Percentiles rank a stretch among this genome's conserved stretches.
These are phyloP conservation scores for Ashinkailepas kermadecensis DNA, from an alignment of 2,888 invertebrate genomes.

Conservation along the genomic window DNA sequence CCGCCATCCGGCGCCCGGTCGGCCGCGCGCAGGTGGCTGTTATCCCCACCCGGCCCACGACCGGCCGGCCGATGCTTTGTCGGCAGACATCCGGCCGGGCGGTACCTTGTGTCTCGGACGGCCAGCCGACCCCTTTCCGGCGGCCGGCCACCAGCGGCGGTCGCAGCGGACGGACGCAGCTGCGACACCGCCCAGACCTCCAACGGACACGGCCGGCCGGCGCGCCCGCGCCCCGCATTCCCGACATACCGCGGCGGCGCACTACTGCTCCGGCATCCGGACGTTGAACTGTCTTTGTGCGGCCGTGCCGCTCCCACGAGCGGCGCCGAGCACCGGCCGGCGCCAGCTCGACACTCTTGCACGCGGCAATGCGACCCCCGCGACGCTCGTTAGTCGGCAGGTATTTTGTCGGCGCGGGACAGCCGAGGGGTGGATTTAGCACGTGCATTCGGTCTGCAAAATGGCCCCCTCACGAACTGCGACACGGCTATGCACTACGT, in stretches of 20 bases:
- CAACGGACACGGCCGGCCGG: background rate
- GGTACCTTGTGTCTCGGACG: background rate
- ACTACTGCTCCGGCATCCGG: background rate
- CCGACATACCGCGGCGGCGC: background rate
- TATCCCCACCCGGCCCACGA: background rate
- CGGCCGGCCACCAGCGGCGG: background rate
- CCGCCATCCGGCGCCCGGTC: background rate
- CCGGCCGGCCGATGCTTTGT: background rate
- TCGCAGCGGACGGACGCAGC: background rate
- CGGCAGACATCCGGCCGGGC: background rate
- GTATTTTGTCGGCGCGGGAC: too few relatives aligned
- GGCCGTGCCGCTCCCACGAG: background rate
- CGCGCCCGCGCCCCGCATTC: background rate
- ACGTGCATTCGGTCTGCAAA: too few relatives aligned
- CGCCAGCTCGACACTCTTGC: too few relatives aligned
- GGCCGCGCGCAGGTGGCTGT: background rate
- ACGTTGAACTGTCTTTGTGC: slow-evolving; percentile 6
- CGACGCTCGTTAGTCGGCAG: too few relatives aligned
- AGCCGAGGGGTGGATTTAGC: too few relatives aligned
- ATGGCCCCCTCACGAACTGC: too few relatives aligned
- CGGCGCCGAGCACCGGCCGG: background rate
- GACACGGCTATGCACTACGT: too few relatives aligned
- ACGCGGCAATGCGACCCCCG: too few relatives aligned
- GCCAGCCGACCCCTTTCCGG: background rate
- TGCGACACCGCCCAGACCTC: too few relatives aligned